These are phyloP conservation scores for Phacellophora camtschatica DNA, from an alignment of 30 jellyfish, hydroid and myxozoan species.

Conservation along the genomic window DNA sequence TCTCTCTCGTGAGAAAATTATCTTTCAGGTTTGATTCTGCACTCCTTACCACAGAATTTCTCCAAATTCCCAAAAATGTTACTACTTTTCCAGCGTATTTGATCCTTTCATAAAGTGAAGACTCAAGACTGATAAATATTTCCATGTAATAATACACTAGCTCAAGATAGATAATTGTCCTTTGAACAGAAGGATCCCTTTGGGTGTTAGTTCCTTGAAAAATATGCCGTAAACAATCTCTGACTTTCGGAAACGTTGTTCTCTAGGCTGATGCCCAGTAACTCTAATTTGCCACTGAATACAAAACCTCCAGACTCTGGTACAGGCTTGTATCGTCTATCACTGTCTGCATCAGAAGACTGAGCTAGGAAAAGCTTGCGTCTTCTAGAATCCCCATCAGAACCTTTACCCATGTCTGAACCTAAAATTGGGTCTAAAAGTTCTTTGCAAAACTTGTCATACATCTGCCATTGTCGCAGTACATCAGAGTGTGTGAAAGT, in stretches of 20 bases:
- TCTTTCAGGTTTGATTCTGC: slow-evolving; percentile 3
- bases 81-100: slow-evolving; percentile 25
- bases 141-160: slow-evolving; percentile 1
- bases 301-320: slow-evolving; percentile 31
- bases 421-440: slow-evolving; percentile 22
- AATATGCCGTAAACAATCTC: neutral
- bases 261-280: slow-evolving; percentile 33
- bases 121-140: slow-evolving; percentile 25
- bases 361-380: slow-evolving; percentile 11
- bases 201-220: neutral
- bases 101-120: slow-evolving; percentile 22
- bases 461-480: slow-evolving; percentile 27
- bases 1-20: slow-evolving; percentile 24
- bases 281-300: slow-evolving; percentile 31
- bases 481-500: slow-evolving; percentile 3
- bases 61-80: slow-evolving; percentile 47
- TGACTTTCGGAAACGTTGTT: neutral
- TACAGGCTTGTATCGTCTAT: neutral
- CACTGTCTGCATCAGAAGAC: slow-evolving; percentile 2
- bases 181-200: slow-evolving; percentile 38
- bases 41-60: slow-evolving; percentile 6
- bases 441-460: slow-evolving; percentile 19
- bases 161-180: slow-evolving; percentile 21
- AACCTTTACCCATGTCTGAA: slow-evolving; percentile 26
- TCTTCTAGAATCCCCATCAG: slow-evolving; percentile 57